Evolutionary conservation across 1,140 invertebrate species (phyloP).

Genomic region (Conus betulinus): DNA sequence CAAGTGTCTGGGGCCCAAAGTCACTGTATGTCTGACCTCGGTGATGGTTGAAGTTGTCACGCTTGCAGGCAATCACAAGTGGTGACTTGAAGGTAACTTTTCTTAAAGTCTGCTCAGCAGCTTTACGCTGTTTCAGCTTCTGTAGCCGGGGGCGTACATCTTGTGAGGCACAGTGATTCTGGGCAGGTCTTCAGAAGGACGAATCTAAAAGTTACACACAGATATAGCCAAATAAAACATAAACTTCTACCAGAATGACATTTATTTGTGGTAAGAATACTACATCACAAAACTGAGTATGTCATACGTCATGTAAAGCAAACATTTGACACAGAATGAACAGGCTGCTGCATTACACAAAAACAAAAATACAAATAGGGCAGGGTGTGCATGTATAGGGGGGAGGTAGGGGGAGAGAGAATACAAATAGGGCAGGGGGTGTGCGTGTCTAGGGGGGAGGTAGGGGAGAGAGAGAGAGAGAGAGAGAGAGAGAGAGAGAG

Average conservation of each 20-base stretch:
- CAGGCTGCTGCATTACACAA: too few relatives aligned
- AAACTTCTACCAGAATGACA: not conserved
- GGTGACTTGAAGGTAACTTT: slow-evolving; percentile 38
- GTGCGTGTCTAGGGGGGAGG: too few relatives aligned
- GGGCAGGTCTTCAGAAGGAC: slow-evolving; percentile 42
- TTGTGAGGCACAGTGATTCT: slow-evolving; percentile 59
- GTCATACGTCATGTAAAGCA: too few relatives aligned
- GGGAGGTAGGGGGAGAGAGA: too few relatives aligned
- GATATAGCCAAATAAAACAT: not conserved
- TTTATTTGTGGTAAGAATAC: not conserved
- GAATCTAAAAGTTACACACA: slow-evolving; percentile 24
- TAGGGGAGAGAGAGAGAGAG: not conserved
- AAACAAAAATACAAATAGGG: too few relatives aligned
- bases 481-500: too few relatives aligned
- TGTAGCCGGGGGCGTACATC: slow-evolving; percentile 46
- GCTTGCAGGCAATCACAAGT: slow-evolving; percentile 83
- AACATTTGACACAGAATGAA: too few relatives aligned
- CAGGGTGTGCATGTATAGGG: too few relatives aligned
- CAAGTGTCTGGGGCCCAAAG: slow-evolving; percentile 83
- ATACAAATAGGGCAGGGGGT: too few relatives aligned
- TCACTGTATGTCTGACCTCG: slow-evolving; percentile 81
- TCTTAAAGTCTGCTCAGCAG: slow-evolving; percentile 27
- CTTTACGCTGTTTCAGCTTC: slow-evolving; percentile 46
- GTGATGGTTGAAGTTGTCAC: slow-evolving; percentile 83
- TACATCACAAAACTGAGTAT: too few relatives aligned